Evolutionary conservation across 2,888 invertebrate genomes (phyloP), one percentile per base, ranked within the genome.

Genomic region (Amblyjoppa proteus): DNA sequence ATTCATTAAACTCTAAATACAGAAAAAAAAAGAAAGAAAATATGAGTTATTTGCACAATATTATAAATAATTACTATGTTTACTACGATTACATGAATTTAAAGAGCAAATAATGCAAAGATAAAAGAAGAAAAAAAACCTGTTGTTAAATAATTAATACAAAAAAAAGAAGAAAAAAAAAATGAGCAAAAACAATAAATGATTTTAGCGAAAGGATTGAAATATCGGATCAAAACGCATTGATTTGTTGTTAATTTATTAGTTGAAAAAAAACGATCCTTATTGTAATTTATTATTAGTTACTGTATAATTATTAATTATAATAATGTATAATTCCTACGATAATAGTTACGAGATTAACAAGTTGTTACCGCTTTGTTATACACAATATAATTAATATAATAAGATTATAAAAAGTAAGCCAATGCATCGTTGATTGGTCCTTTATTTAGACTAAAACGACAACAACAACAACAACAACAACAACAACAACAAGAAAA

Each of bases 351-450:
- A 93, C 92, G 92, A 85, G 80, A 93, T 93, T 92, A 93, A 93
- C 93, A 93, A 93, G 93, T 93, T 93, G 93, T 93, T 93, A 93
- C 92, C 92, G 93, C 93, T 93, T 93, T 93, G 93, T 93, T 93
- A 93, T 93, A 93, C 93, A 93, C 93, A 91, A 93, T 93, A 93
- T 93, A 93, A 93, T 93, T 93, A 93, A 93, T 92, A 93, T 92
- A 93, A 89, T 93, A 93, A 92, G 90, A 93, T 92, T 92, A 92
- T 89, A 87, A 87, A 92, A 92, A 85, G 83, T 86, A 87, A 88
- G 91, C 91, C 91, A 91, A 89, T 91, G 90, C 91, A 92, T 92
- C 91, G 91, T 93, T 93, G 90, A 93, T 93, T 93, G 91, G 92
- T 91, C 90, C 91, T 92, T 92, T 91, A 92, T 91, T 92, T 91